A percentile compares a stretch with the other conserved stretches of the same genome.
phyloP scores from a whole-genome alignment of 1,140 invertebrate species.

The Listronotus bonariensis region DNA sequence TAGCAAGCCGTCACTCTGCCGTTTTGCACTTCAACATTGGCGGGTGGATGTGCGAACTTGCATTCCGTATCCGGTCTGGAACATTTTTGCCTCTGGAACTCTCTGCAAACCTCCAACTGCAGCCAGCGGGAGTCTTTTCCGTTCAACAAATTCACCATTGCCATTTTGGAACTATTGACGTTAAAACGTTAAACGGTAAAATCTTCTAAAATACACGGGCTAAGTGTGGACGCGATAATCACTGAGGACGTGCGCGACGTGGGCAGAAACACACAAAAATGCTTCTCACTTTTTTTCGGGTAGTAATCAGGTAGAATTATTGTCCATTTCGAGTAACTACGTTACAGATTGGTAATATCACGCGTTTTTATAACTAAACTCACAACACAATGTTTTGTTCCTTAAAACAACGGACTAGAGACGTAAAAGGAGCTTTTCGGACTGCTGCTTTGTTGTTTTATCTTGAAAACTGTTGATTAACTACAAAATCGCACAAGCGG shows the following conservation, averaged over 20 bases:
- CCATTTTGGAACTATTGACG: slow-evolving; percentile 61
- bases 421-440: slow-evolving; percentile 25
- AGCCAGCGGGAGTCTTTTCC: slow-evolving; percentile 99
- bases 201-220: slow-evolving; percentile 15
- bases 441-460: slow-evolving; percentile 15
- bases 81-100: slow-evolving; percentile 99
- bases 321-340: slow-evolving; percentile 48
- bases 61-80: slow-evolving; percentile 98
- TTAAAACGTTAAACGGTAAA: not conserved
- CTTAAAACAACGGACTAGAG: slow-evolving; percentile 4
- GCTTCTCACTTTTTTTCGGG: slow-evolving; percentile 16
- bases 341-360: slow-evolving; percentile 14
- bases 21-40: slow-evolving; percentile 99
- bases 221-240: slow-evolving; percentile 42
- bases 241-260: slow-evolving; percentile 40
- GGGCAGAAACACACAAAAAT: slow-evolving; percentile 18
- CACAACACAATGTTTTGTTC: slow-evolving; percentile 31
- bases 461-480: slow-evolving; percentile 20
- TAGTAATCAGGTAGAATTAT: slow-evolving; percentile 48
- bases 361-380: slow-evolving; percentile 40
- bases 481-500: slow-evolving; percentile 46
- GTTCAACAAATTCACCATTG: slow-evolving; percentile 94
- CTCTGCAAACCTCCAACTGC: slow-evolving; percentile 98
- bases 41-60: slow-evolving; percentile 99
- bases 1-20: slow-evolving; percentile 99